A percentile compares a stretch with the other conserved stretches of the same genome.
Evolutionary conservation across 1,140 invertebrate genomes (phyloP).

Genomic region (Scylla paramamosain): DNA sequence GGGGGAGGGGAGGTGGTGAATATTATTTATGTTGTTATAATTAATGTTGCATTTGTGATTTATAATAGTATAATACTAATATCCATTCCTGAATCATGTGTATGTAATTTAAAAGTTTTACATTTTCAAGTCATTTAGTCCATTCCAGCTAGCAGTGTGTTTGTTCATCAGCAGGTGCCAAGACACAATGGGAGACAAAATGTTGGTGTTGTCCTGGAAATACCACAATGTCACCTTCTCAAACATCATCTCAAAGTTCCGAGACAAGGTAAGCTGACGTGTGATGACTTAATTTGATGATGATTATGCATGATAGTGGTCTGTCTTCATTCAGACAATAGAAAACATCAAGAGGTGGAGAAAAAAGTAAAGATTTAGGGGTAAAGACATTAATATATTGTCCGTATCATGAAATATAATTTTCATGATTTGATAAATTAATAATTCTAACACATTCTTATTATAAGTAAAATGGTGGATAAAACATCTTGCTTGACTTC

Average conservation of each 20-base stretch:
- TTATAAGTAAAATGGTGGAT: not conserved
- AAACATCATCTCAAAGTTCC: slow-evolving; percentile 17
- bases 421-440: not conserved
- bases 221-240: slow-evolving; percentile 28
- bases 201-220: slow-evolving; percentile 46
- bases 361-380: too few relatives aligned
- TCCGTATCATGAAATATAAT: not conserved
- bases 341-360: not conserved
- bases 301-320: not conserved
- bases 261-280: slow-evolving; percentile 17
- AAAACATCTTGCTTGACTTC: not conserved
- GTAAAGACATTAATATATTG: too few relatives aligned
- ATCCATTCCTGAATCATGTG: too few relatives aligned
- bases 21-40: too few relatives aligned
- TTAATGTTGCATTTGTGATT: too few relatives aligned
- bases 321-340: not conserved
- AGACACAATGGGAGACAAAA: slow-evolving; percentile 21
- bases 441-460: not conserved
- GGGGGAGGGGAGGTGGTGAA: too few relatives aligned
- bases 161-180: too few relatives aligned
- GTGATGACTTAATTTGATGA: not conserved
- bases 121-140: too few relatives aligned
- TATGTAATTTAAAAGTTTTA: too few relatives aligned
- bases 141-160: too few relatives aligned
- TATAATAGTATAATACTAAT: too few relatives aligned